Base-by-base conservation (phyloP, 2,113 vertebrate genomes). In the Nematolebias whitei region DNA sequence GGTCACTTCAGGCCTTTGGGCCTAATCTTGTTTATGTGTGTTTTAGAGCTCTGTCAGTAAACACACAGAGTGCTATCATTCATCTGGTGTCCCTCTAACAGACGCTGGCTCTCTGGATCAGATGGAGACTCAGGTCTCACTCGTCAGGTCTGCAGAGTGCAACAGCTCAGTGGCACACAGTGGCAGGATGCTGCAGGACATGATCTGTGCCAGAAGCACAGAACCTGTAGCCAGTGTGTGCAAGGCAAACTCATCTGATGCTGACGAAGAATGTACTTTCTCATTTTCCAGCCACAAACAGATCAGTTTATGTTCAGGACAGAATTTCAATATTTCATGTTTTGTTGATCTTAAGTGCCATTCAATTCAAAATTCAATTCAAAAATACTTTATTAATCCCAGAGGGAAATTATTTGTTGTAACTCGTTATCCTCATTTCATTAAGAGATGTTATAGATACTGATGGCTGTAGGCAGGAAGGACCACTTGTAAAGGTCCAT, bases 121-220 rank as follows among this genome's bases (percentile, higher is more conserved):
- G 72, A 67, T 50, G 67, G 66, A 86, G 57, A 71, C 82, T 50
- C 71, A 68, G 66, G 84, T 90, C 0, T 68, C 74, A 0, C 29
- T 88, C 38, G 32, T 80, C 18, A 64, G 83, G 6, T 16, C 32
- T 4, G 22, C 47, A 15, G 35, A 61, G 24, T 91, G 86, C 55
- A 89, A 87, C 56, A 52, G 29, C 48, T 72, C 79, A 5, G 1
- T 4, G 0, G 44, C 58, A 4, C 84, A 83, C 60, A 52, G 22
- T 0, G 83, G 86, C 65, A 51, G 47, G 47, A 79, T 88, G 66
- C 74, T 83, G 2, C 53, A 69, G 60, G 83, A 79, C 43, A 86
- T 87, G 87, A 22, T 90, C 1, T 90, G 89, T 24, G 71, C 70
- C 45, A 68, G 45, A 32, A 51, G 35, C 19, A 58, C 13, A 2